phyloP scores from a whole-genome alignment of 2,888 invertebrate genomes.

The Nomada fucata region DNA sequence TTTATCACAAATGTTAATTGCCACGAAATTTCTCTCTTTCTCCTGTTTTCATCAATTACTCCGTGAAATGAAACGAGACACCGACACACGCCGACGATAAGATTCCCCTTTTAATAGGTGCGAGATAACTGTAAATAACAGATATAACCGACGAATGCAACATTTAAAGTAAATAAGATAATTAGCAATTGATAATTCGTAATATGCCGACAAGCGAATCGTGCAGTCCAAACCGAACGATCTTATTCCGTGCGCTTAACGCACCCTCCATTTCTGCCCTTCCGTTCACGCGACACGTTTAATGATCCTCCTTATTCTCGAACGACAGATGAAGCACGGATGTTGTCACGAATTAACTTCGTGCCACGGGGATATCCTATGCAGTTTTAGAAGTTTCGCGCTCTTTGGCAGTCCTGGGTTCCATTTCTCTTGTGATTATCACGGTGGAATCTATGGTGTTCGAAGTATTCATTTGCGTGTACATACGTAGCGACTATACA shows the following conservation, averaged over 20 bases:
- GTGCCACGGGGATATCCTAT: constrained; percentile 20
- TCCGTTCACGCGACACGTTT: not conserved
- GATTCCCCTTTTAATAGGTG: no score
- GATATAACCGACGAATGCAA: no score
- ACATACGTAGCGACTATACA: no score
- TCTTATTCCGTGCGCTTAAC: not conserved
- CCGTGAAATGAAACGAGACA: no score
- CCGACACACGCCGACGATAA: not conserved
- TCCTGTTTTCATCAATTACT: no score
- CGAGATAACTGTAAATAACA: no score
- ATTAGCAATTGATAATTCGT: constrained; percentile 3
- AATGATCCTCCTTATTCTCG: not conserved
- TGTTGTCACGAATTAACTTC: constrained; percentile 5
- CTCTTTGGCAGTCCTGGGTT: constrained; percentile 49
- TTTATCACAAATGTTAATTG: no score
- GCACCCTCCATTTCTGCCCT: no score
- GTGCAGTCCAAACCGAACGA: not conserved
- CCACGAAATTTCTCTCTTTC: no score
- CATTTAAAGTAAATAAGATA: not conserved
- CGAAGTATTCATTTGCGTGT: not conserved
- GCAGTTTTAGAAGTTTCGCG: constrained; percentile 66
- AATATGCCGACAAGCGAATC: not conserved
- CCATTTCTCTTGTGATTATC: constrained; percentile 9
- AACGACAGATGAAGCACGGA: constrained; percentile 2
- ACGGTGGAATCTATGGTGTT: constrained; percentile 13